A percentile compares a stretch with the other conserved stretches of the same genome.
Evolutionary conservation across 2,888 invertebrate species (phyloP).

Genomic region (Doris montereyensis): DNA sequence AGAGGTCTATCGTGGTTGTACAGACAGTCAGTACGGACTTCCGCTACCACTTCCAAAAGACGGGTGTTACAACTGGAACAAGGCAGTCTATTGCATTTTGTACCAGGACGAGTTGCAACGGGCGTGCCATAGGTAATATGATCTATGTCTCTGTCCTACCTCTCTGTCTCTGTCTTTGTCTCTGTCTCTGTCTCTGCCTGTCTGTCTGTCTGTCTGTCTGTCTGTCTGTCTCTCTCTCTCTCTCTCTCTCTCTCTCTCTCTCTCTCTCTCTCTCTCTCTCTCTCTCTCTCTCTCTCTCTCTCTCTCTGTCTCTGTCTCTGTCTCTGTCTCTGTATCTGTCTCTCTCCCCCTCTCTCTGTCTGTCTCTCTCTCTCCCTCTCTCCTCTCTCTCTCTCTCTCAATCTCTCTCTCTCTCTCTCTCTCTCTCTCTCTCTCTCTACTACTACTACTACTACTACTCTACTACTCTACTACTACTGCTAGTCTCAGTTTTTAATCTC

Average conservation of each 20-base stretch:
- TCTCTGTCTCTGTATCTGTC: no score
- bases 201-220: slow-evolving; percentile 25
- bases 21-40: slow-evolving; percentile 33
- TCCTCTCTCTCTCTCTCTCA: no score
- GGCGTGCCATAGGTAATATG: slow-evolving; percentile 30
- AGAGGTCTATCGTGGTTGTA: slow-evolving; percentile 40
- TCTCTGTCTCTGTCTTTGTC: slow-evolving; percentile 23
- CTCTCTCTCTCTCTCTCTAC: no score
- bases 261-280: slow-evolving; percentile 28
- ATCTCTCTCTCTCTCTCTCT: no score
- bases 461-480: no score
- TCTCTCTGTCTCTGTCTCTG: no score
- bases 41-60: slow-evolving; percentile 36
- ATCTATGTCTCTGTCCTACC: no score
- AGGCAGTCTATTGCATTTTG: slow-evolving; percentile 39
- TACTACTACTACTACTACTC: no score
- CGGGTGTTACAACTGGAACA: slow-evolving; percentile 36
- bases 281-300: slow-evolving; percentile 8
- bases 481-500: no score
- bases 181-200: no score
- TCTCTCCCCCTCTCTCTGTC: no score
- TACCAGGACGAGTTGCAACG: slow-evolving; percentile 29
- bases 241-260: slow-evolving; percentile 34
- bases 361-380: no score
- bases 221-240: slow-evolving; percentile 30